Percentiles rank a stretch among this genome's conserved stretches.
Evolutionary conservation across 2,113 vertebrate genomes (phyloP).

Genomic region (Protobothrops flavoviridis): DNA sequence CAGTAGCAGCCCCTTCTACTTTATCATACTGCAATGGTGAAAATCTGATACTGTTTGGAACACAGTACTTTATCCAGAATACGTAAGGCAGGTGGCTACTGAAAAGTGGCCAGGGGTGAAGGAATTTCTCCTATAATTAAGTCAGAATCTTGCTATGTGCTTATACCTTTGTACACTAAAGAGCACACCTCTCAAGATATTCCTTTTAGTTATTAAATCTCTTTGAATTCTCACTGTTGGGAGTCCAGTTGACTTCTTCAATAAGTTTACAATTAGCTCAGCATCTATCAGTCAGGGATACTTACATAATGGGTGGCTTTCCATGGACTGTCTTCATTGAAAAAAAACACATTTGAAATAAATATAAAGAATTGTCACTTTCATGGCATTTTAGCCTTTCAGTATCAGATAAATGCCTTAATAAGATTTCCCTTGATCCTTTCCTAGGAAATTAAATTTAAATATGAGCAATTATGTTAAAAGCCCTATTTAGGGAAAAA

Average conservation of each 20-base stretch:
- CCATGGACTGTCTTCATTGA: not conserved
- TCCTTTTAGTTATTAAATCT: not conserved
- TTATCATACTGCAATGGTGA: not conserved
- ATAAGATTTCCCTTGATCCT: not conserved
- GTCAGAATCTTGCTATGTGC: not conserved
- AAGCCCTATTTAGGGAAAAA: not conserved
- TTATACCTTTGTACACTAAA: not conserved
- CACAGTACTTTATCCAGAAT: not conserved
- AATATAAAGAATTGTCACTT: not conserved
- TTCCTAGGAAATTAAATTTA: not conserved
- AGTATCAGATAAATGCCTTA: not conserved
- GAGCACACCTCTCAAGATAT: not conserved
- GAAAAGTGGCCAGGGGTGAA: not conserved
- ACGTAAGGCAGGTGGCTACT: not conserved
- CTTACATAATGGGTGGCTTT: not conserved
- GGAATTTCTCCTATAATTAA: not conserved
- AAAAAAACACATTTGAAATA: not conserved
- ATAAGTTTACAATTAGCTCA: not conserved
- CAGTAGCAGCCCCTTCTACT: rapidly evolving
- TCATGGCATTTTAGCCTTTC: not conserved
- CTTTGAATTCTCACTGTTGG: not conserved
- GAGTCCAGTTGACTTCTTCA: not conserved
- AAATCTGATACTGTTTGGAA: not conserved
- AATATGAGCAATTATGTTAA: not conserved
- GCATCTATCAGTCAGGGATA: not conserved